These are phyloP conservation scores for Mormoops blainvillei DNA, from an alignment of 2,113 vertebrate genomes.

Conservation along the genomic window DNA sequence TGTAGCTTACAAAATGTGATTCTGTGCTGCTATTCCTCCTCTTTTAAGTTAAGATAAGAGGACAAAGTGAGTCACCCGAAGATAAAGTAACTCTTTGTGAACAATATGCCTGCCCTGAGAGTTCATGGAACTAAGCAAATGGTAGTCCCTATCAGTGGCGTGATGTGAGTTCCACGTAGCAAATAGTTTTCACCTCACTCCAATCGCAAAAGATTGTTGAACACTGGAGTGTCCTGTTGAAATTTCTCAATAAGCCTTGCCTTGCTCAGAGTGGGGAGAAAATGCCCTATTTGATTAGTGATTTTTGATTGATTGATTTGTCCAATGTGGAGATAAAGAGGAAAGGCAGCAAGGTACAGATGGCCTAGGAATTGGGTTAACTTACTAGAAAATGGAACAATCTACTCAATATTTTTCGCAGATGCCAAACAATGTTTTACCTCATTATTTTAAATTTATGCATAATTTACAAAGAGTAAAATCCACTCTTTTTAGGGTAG, in stretches of 20 bases:
- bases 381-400: background rate
- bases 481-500: background rate
- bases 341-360: background rate
- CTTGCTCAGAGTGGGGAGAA: background rate
- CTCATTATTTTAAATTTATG: background rate
- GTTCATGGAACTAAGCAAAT: background rate
- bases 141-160: background rate
- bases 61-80: background rate
- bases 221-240: background rate
- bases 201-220: background rate
- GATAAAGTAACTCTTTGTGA: background rate
- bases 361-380: background rate
- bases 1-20: background rate
- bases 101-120: background rate
- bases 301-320: too few species aligned
- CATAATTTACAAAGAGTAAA: background rate
- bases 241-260: background rate
- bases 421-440: background rate
- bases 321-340: background rate
- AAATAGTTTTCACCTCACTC: background rate
- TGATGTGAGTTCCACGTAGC: background rate
- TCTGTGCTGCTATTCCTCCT: background rate
- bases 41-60: background rate
- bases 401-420: background rate
- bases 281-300: background rate